Base-by-base conservation (phyloP, 2,888 invertebrate genomes). In the Lasiommata megera region DNA sequence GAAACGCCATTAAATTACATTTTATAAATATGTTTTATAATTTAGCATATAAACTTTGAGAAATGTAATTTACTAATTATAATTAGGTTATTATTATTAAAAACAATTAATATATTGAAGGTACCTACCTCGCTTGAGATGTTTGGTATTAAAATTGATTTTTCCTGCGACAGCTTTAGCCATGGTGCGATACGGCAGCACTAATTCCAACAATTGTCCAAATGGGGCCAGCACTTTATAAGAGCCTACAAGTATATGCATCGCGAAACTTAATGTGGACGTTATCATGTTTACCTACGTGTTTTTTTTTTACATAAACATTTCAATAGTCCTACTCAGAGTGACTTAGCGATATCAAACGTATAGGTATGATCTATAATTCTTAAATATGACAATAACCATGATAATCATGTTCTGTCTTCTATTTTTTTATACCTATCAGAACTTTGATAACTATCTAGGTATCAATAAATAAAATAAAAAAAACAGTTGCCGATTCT, bases 141-240 rank as follows among this genome's bases (percentile, higher is more conserved):
- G 88, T 67, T 82, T 88, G 23, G 82, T 72, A 71, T 89, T 79
- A 61, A 79, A 80, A 61, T 88, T 75, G 28, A 82, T 70, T 56
- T 72, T 79, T 53, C 70, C 69, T 63, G 75, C 78, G 34, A 74
- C 65, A 56, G 79, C 69, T 66, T 67, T 71, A 43, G 81, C 72
- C 84, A 85, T 83, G 58, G 56, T 79, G 53, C 72, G 73, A 57
- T 77, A 77, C 1, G 79, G 81, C 58, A 79, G 51, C 14, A 77
- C 73, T 70, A 78, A 75, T 55, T 79, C 74, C 41, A 85, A 62
- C 6, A 77, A 70, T 46, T 76, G 78, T 31, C 73, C 66, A 1
- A 83, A 70, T 57, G 78, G 75, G 37, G 63, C 61, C 3, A 79
- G 47, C 16, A 76, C 56, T 64, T 69, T 68, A 57, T 71, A 73